Base-by-base conservation (phyloP, 1,140 invertebrate genomes). In the Drosophila arawakana region DNA sequence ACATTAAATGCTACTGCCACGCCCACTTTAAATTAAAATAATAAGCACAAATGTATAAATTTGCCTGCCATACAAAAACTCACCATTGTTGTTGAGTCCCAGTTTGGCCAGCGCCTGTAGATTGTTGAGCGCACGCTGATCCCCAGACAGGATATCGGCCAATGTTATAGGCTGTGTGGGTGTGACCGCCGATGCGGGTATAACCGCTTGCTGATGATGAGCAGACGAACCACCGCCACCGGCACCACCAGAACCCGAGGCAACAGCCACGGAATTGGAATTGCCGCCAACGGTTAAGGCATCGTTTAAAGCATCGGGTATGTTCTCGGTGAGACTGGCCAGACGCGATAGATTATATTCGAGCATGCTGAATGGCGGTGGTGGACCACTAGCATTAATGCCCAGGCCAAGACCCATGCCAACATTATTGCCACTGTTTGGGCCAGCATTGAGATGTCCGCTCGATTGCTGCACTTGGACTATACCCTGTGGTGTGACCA, bases 71-170 rank as follows among this genome's bases (percentile, higher is more conserved):
- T 13, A 1, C 5, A 30, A 37, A 34, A 62, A 89, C 93, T 93
- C 91, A 96, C 95, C 95, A 93, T 95, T 95, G 91, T 93, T 94
- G 50, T 95, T 95, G 46, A 96, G 93, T 80, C 96, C 97, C 41
- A 98, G 93, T 93, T 98, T 98, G 54, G 97, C 97, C 59, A 98
- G 94, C 13, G 96, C 97, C 90, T 97, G 96, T 59, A 98, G 93
- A 93, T 98, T 98, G 90, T 97, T 97, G 72, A 96, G 95, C 41
- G 96, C 95, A 92, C 96, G 96, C 90, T 95, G 95, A 89, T 97
- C 96, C 34, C 96, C 96, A 62, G 95, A 94, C 37, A 97, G 94
- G 60, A 97, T 93, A 84, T 97, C 96, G 8, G 95, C 95, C 66
- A 97, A 89, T 65, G 94, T 96, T 68, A 97, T 96, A 0, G 93